phyloP scores from a whole-genome alignment of 2,113 vertebrate genomes.

The Mixornis gularis region DNA sequence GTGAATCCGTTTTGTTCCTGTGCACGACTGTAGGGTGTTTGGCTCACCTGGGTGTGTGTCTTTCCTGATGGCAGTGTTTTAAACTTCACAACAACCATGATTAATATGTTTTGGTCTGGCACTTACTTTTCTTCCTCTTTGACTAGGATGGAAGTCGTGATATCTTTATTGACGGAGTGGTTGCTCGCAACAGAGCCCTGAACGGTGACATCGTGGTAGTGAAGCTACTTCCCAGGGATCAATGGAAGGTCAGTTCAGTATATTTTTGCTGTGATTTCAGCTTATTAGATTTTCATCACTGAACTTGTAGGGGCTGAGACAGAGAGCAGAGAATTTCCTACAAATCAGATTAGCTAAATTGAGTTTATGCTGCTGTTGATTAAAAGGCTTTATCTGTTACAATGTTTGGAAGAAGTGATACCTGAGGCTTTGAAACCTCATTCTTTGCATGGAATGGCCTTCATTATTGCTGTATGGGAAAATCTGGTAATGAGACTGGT shows the following conservation, averaged over 20 bases:
- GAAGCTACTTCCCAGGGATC: conserved; percentile 84
- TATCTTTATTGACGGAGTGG: conserved; percentile 92
- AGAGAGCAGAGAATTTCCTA: neutral
- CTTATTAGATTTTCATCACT: neutral
- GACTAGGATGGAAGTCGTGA: conserved; percentile 84
- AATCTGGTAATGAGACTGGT: neutral
- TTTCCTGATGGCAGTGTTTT: neutral
- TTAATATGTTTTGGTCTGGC: neutral
- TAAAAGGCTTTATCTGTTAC: neutral
- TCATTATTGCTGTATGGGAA: neutral
- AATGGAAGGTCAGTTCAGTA: conserved; percentile 87
- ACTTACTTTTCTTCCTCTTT: conserved; percentile 7
- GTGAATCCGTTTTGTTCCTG: neutral
- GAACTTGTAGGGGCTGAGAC: neutral
- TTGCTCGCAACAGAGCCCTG: conserved; percentile 89
- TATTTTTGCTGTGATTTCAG: neutral
- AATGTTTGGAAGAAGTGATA: neutral
- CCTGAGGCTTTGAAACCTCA: neutral
- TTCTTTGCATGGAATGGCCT: neutral
- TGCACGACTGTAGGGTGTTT: neutral
- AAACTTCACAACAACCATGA: neutral
- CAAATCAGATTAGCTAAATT: neutral
- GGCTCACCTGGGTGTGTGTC: neutral
- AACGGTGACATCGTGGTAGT: conserved; percentile 92
- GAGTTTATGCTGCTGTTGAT: neutral